Percentiles rank a stretch among this genome's conserved stretches.
These are phyloP conservation scores for Brachionus asplanchnoidis DNA, from an alignment of 1,140 invertebrate species.

Conservation along the genomic window DNA sequence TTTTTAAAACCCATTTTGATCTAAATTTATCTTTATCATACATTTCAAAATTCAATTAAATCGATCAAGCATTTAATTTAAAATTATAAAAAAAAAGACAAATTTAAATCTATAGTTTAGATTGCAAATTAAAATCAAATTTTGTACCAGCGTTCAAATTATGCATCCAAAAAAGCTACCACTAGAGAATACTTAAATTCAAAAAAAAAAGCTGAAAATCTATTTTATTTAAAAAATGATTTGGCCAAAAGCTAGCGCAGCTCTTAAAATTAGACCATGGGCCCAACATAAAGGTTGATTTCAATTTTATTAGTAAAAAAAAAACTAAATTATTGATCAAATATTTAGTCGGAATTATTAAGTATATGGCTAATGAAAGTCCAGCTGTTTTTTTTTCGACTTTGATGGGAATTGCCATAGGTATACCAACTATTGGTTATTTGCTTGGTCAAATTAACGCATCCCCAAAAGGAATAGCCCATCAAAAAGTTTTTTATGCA, in stretches of 20 bases:
- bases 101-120: background rate
- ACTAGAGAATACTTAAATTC: background rate
- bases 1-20: conserved; percentile 10
- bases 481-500: conserved; percentile 31
- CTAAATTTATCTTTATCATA: background rate
- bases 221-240: conserved; percentile 31
- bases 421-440: conserved; percentile 3
- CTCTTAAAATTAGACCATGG: conserved; percentile 29
- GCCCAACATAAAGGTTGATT: background rate
- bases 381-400: conserved; percentile 32
- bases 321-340: background rate
- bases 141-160: conserved; percentile 25
- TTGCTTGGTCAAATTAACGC: background rate
- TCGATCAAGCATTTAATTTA: background rate
- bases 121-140: background rate
- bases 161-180: background rate
- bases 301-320: background rate
- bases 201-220: background rate
- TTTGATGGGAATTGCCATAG: background rate
- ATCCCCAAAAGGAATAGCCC: background rate
- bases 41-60: background rate
- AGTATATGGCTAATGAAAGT: conserved; percentile 20
- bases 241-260: conserved; percentile 40
- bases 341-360: background rate
- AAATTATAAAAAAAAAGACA: background rate